phyloP scores from a whole-genome alignment of 2,888 invertebrate genomes.

The Caenorhabditis sp. region DNA sequence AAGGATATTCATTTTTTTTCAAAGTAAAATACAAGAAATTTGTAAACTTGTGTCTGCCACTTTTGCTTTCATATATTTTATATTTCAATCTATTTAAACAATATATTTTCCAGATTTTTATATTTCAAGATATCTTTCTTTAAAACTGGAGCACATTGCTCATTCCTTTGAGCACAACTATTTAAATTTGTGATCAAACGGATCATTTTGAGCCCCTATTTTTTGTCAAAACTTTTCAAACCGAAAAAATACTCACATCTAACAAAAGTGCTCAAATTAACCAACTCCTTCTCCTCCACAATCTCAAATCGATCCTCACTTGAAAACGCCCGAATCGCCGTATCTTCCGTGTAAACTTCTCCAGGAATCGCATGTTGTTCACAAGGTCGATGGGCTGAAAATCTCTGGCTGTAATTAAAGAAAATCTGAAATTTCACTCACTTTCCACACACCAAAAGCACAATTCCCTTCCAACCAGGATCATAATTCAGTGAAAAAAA shows the following conservation, averaged over 20 bases:
- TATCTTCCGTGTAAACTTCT: conserved; percentile 7
- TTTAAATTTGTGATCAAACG: too few species aligned
- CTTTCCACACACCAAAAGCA: conserved; percentile 42
- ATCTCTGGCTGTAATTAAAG: not conserved
- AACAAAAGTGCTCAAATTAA: not conserved
- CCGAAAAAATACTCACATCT: not conserved
- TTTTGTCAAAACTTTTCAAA: not conserved
- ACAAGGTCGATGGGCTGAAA: conserved; percentile 12
- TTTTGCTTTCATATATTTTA: too few species aligned
- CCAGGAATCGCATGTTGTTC: conserved; percentile 4
- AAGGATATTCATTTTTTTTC: too few species aligned
- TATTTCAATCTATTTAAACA: too few species aligned
- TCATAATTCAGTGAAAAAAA: not conserved
- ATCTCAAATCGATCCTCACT: conserved; percentile 21
- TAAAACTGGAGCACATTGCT: too few species aligned
- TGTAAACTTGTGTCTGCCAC: too few species aligned
- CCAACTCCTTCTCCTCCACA: conserved; percentile 2
- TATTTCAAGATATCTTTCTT: too few species aligned
- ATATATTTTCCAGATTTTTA: too few species aligned
- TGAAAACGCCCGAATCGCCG: conserved; percentile 10
- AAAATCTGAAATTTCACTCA: conserved; percentile 1
- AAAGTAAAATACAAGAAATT: too few species aligned
- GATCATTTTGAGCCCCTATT: too few species aligned
- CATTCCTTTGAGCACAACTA: too few species aligned
- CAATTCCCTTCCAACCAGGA: conserved; percentile 13